These are phyloP conservation scores for Berghia stephanieae DNA, from an alignment of 1,140 invertebrate species.

Conservation along the genomic window DNA sequence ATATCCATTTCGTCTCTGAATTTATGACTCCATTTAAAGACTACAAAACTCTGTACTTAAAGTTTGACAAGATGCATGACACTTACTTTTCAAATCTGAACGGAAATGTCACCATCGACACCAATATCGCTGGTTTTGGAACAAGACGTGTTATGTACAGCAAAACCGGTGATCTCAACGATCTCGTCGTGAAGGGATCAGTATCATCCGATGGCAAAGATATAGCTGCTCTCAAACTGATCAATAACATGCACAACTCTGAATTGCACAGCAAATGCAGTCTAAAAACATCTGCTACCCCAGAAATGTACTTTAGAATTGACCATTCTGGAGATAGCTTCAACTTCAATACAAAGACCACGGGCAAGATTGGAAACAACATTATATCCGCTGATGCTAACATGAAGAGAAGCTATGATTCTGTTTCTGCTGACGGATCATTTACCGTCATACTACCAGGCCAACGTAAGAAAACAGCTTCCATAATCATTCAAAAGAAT, in stretches of 20 bases:
- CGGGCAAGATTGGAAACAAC: background rate
- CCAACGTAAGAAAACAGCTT: too few species aligned
- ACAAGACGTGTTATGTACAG: too few species aligned
- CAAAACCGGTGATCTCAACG: background rate
- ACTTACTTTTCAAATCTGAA: too few species aligned
- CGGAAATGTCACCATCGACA: too few species aligned
- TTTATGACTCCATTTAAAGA: slow-evolving; percentile 33
- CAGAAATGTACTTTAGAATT: background rate
- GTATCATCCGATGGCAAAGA: background rate
- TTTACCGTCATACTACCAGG: too few species aligned
- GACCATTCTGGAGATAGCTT: background rate
- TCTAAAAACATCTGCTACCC: background rate
- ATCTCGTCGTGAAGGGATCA: background rate
- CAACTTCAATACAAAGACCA: background rate
- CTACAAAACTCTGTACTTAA: too few species aligned
- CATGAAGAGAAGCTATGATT: background rate
- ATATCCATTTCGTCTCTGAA: slow-evolving; percentile 31
- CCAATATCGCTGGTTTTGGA: too few species aligned
- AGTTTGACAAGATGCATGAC: too few species aligned
- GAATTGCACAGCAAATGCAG: background rate
- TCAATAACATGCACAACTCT: background rate
- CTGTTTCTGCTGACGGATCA: too few species aligned
- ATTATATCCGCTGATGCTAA: background rate
- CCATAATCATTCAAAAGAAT: too few species aligned
- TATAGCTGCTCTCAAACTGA: background rate